Percentiles rank a stretch among this genome's conserved stretches.
These are phyloP conservation scores for Cantharis rufa DNA, from an alignment of 2,888 invertebrate genomes.

Conservation along the genomic window DNA sequence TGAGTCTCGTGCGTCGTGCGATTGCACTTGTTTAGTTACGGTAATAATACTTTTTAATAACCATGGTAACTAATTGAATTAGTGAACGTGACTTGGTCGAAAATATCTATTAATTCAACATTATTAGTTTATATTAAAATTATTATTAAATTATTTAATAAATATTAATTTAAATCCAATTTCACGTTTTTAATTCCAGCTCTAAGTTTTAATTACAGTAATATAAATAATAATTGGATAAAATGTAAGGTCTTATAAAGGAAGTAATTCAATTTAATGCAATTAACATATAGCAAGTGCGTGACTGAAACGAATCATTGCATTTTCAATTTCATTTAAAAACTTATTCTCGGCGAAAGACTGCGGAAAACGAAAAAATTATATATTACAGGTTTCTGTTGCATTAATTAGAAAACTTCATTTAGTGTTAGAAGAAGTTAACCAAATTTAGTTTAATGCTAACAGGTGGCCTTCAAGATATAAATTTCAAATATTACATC, in stretches of 20 bases:
- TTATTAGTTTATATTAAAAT: neutral
- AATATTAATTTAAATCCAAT: neutral
- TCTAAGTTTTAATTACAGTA: neutral
- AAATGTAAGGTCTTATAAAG: neutral
- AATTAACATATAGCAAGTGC: neutral
- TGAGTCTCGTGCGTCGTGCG: too few species aligned
- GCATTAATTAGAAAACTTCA: neutral
- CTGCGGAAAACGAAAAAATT: neutral
- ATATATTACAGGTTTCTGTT: neutral
- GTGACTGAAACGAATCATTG: neutral
- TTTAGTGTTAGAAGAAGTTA: neutral
- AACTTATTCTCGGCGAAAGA: neutral
- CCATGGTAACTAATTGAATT: neutral
- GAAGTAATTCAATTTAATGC: neutral
- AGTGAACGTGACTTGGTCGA: neutral
- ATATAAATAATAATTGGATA: neutral
- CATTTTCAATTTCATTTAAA: neutral
- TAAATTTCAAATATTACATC: neutral
- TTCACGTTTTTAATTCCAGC: neutral
- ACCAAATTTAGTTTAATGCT: neutral
- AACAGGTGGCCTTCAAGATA: neutral
- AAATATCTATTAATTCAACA: neutral
- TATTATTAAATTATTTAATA: neutral
- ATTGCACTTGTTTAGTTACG: too few species aligned
- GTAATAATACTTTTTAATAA: too few species aligned